Percentiles rank a stretch among this genome's conserved stretches.
Conservation (phyloP, 1,140 invertebrate genomes). For the Platorchestia sp. region DNA sequence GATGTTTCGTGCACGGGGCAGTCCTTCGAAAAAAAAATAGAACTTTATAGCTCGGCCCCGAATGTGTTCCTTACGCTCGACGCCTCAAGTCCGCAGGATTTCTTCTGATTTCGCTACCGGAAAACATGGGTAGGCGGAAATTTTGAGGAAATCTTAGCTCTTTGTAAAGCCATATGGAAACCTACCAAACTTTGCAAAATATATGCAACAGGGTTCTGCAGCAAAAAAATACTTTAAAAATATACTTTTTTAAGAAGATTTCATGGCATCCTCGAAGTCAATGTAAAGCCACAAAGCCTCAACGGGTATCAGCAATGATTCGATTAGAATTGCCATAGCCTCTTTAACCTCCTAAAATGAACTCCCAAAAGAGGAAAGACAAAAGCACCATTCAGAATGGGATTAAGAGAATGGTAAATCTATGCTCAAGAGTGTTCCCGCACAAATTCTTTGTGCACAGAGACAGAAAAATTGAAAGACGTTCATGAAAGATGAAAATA, state of each 20-base stretch:
- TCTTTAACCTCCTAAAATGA: too few species aligned
- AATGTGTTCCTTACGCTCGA: not conserved
- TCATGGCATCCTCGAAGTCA: too few species aligned
- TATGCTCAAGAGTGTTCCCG: too few species aligned
- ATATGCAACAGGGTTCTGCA: not conserved
- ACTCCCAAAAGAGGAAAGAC: too few species aligned
- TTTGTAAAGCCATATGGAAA: not conserved
- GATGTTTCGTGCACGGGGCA: not conserved
- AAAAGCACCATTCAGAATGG: too few species aligned
- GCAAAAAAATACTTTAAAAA: not conserved
- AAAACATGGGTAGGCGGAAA: not conserved
- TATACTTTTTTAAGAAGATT: not conserved
- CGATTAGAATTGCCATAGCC: too few species aligned
- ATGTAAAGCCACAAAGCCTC: too few species aligned
- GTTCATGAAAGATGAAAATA: too few species aligned
- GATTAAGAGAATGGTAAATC: too few species aligned
- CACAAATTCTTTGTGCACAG: too few species aligned
- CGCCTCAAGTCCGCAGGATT: not conserved
- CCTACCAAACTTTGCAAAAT: not conserved
- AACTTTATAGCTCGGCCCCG: not conserved
- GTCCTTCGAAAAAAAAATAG: not conserved
- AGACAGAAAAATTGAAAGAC: too few species aligned
- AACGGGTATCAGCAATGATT: too few species aligned
- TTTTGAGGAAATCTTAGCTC: not conserved
- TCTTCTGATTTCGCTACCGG: not conserved